Conservation (phyloP, 2,888 invertebrate species). For the Spisula solida region DNA sequence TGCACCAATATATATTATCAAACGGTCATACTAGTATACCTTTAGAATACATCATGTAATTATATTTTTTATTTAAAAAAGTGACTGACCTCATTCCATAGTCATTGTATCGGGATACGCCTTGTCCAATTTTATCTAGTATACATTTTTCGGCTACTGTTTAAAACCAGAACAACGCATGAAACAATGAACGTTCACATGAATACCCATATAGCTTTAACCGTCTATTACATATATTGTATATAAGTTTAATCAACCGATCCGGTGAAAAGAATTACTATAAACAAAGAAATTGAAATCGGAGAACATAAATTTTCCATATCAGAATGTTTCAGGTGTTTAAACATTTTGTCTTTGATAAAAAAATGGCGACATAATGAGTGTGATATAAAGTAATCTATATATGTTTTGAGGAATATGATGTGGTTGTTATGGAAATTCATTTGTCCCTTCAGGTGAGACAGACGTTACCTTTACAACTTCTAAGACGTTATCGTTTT, state of each 20-base stretch:
- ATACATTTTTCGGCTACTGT: background rate
- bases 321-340: background rate
- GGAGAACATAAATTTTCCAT: background rate
- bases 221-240: background rate
- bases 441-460: background rate
- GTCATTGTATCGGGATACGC: background rate
- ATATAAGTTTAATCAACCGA: background rate
- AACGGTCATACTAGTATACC: too few species aligned
- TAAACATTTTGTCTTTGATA: background rate
- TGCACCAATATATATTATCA: too few species aligned
- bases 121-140: background rate
- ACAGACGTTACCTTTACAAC: background rate
- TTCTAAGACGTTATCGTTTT: too few species aligned
- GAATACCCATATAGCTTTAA: background rate
- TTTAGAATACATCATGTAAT: too few species aligned
- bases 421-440: background rate
- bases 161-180: background rate
- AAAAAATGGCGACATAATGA: background rate
- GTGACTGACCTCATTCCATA: background rate
- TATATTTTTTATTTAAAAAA: background rate
- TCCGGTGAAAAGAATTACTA: background rate
- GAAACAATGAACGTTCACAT: background rate
- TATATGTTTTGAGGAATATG: background rate
- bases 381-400: background rate
- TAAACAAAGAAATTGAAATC: background rate